These are phyloP conservation scores for Tiaroga cobitis DNA, from an alignment of 2,797 vertebrate genomes.

Conservation along the genomic window DNA sequence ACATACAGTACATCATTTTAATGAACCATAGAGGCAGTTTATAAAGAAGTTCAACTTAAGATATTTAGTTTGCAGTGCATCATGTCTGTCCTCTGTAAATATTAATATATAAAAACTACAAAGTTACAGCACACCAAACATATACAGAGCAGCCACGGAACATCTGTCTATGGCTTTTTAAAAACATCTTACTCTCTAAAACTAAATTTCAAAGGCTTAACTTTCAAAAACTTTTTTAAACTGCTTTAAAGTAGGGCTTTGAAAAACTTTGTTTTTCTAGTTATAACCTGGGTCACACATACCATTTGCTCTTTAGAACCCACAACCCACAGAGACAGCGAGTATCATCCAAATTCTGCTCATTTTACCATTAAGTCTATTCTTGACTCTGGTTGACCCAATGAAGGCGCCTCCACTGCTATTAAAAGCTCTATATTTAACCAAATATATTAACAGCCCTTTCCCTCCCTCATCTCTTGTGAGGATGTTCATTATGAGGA, in stretches of 20 bases:
- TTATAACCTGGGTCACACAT: constrained; percentile 8
- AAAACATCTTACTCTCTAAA: not conserved
- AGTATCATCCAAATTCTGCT: constrained; percentile 28
- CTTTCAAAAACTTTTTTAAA: not conserved
- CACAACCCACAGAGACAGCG: constrained; percentile 29
- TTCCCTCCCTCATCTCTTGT: constrained; percentile 15
- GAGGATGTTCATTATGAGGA: not conserved
- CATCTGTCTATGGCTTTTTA: not conserved
- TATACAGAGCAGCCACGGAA: constrained; percentile 4
- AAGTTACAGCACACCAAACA: not conserved
- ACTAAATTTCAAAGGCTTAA: not conserved
- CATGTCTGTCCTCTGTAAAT: constrained; percentile 18
- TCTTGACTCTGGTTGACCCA: constrained; percentile 34
- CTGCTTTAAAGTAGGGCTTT: not conserved
- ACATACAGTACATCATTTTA: constrained; percentile 33
- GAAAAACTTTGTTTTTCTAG: not conserved
- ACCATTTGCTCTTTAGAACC: constrained; percentile 6
- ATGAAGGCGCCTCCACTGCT: constrained; percentile 37
- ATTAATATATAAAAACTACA: constrained; percentile 17
- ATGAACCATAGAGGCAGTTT: constrained; percentile 25
- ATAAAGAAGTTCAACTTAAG: constrained; percentile 21
- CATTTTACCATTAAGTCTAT: constrained; percentile 49
- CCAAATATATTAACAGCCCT: constrained; percentile 24
- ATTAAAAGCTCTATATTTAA: constrained; percentile 44
- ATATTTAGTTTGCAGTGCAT: constrained; percentile 21